Base-by-base conservation (phyloP, 2,888 invertebrate genomes). In the Steinernema scapterisci region DNA sequence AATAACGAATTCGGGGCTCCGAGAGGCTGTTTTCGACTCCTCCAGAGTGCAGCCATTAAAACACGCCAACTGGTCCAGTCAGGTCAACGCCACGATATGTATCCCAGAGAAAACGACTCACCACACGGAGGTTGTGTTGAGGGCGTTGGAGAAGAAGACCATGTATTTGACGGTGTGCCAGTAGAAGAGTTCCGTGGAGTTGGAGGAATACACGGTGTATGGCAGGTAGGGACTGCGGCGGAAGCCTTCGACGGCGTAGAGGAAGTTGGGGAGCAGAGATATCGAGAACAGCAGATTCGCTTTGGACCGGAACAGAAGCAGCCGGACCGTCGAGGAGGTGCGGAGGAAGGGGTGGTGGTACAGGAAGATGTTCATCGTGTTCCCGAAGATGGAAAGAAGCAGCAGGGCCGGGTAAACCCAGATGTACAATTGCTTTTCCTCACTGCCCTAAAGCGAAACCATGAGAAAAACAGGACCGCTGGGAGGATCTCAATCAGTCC, bases 341-440 rank as follows among this genome's bases (percentile, higher is more conserved):
- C 72, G 72, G 25, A 72, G 72, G 72, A 72, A 72, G n/a, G 72
- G 48, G 48, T 72, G 48, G 46, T 31, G 72, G 72, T 72, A 72
- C n/a, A 72, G 31, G 25, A 72, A 21, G 48, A 72, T 48, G 72
- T 48, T 72, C 46, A 48, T 48, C 72, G 31, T 48, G 48, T 72
- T 72, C 1, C 72, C 72, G 25, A 27, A 31, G 45, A 72, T 25
- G 23, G 48, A 46, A 7, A 72, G 51, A 1, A 45, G 31, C 21
- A 72, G 51, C 16, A 72, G 46, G 16, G 27, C n/a, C 16, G 72
- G 72, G 31, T 72, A 72, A 9, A 71, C 21, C 45, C 46, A 71
- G 19, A 71, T 44, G 71, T 45, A 71, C 21, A 71, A 45, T 16
- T 7, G 11, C 44, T 71, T 44, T 44, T 71, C 71, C 7, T 45